Conservation (phyloP, 35 echinoderm and acorn worm species). For the Anneissia japonica region DNA sequence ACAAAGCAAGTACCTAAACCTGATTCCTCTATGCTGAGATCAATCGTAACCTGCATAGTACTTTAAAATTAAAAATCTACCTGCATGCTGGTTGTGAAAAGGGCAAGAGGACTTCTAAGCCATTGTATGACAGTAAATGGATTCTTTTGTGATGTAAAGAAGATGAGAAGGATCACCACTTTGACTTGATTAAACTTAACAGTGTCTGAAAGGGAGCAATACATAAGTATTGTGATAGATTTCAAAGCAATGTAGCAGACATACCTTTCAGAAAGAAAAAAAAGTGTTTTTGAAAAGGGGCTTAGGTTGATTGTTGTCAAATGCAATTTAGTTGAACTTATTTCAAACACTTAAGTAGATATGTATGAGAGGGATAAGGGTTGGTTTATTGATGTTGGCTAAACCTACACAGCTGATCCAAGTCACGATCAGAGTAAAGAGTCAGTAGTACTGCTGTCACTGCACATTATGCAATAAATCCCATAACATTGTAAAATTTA, state of each 20-base stretch:
- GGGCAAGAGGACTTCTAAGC: not conserved
- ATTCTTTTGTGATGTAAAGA: not conserved
- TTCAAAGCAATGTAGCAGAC: not conserved
- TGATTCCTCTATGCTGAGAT: not conserved
- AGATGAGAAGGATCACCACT: not conserved
- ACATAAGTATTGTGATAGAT: not conserved
- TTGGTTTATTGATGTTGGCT: too few species aligned
- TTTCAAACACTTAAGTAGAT: too few species aligned
- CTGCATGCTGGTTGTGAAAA: not conserved
- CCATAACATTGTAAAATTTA: too few species aligned
- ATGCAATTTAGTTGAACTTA: too few species aligned
- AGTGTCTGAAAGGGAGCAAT: not conserved
- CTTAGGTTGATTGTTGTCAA: not conserved
- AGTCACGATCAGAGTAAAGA: too few species aligned
- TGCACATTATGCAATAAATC: too few species aligned
- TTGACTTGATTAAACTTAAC: not conserved
- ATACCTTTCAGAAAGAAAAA: not conserved
- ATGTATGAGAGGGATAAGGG: too few species aligned
- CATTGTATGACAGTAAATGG: not conserved
- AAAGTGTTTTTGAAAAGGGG: not conserved
- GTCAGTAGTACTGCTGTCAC: too few species aligned
- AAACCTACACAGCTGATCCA: too few species aligned
- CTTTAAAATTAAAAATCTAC: not conserved
- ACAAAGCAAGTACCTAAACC: not conserved
- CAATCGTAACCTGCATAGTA: not conserved